Evolutionary conservation across 2,888 invertebrate species (phyloP), one percentile per base, ranked within the genome.

Genomic region (Drosophila algonquin): DNA sequence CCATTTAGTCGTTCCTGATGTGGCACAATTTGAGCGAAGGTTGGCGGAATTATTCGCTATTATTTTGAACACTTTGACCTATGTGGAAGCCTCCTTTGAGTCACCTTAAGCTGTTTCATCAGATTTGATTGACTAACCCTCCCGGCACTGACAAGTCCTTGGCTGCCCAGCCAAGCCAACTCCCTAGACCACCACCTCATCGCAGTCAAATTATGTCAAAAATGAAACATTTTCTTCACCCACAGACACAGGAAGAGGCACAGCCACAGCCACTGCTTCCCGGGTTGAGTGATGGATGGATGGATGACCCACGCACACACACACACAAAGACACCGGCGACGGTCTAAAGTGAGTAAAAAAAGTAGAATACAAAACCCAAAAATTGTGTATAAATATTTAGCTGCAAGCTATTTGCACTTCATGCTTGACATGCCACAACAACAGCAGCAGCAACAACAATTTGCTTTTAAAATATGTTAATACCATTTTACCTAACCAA

Each of bases 371-470:
- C 45, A 54, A 54, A 63, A 63, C 48, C 70, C 60, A 76, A 81
- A 85, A 77, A 76, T 76, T 85, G 74, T 80, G 63, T 76, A 83
- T 82, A 82, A 79, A 79, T 82, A 86, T 84, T 86, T 88, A 63
- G 86, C 84, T 86, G 77, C 70, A 71, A 85, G 89, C 84, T 81
- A 83, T 88, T 88, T 85, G 87, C 89, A 85, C 85, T 83, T 86
- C 86, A 85, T 85, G 87, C 88, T 73, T 85, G 83, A 88, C 88
- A 85, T 85, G 88, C 72, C 69, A 61, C 60, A 72, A 55, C 56
- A 72, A 51, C 61, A 18, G 18, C 61, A 67, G 4, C 24, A 24
- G 60, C 65, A 61, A 65, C 64, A 72, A 32, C 70, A 74, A 74
- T 74, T 75, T 80, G 78, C 77, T 80, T 76, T 85, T 81, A 81